Evolutionary conservation across 2,888 invertebrate genomes (phyloP).

Genomic region (Drosophila anceps): DNA sequence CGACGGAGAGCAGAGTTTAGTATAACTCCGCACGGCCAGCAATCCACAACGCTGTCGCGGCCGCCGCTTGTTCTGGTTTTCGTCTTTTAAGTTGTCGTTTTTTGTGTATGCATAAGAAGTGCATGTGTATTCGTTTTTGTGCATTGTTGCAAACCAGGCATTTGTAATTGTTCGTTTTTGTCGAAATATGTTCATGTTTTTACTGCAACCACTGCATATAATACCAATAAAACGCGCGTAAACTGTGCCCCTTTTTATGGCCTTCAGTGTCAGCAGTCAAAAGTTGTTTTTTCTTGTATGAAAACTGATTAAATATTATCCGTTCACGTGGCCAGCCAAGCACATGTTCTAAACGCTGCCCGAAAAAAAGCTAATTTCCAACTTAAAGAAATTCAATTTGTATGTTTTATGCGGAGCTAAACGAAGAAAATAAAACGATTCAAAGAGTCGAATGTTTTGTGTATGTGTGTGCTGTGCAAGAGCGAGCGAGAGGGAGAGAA

Average conservation of each 20-base stretch:
- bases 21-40: conserved; percentile 77
- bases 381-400: conserved; percentile 78
- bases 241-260: conserved; percentile 37
- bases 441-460: conserved; percentile 27
- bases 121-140: conserved; percentile 52
- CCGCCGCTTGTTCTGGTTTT: conserved; percentile 61
- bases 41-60: conserved; percentile 63
- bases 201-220: conserved; percentile 34
- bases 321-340: conserved; percentile 69
- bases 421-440: conserved; percentile 59
- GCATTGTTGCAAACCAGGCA: conserved; percentile 51
- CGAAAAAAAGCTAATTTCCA: conserved; percentile 66
- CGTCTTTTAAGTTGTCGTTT: conserved; percentile 68
- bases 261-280: conserved; percentile 37
- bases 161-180: conserved; percentile 44
- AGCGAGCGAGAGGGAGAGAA: conserved; percentile 48
- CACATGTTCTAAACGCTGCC: conserved; percentile 51
- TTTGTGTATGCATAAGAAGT: conserved; percentile 66
- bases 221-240: conserved; percentile 41
- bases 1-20: conserved; percentile 70
- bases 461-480: conserved; percentile 31
- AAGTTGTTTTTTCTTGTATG: conserved; percentile 52
- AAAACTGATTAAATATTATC: conserved; percentile 47
- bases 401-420: conserved; percentile 58
- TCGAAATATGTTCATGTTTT: conserved; percentile 46